These are phyloP conservation scores for Penaeus indicus DNA, from an alignment of 1,140 invertebrate genomes.

Conservation along the genomic window DNA sequence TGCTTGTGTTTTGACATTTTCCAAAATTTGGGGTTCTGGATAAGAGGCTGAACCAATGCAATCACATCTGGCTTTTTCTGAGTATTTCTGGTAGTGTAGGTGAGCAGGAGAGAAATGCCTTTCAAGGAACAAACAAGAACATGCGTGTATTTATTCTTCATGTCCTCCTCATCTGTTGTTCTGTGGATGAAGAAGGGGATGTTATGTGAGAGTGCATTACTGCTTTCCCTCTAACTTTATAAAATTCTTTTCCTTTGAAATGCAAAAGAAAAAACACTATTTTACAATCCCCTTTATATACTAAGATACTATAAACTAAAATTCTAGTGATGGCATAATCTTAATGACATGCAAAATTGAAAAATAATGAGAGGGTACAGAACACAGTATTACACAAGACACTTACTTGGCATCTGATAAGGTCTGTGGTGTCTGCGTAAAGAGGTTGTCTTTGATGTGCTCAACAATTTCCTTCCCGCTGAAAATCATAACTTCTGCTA, in stretches of 20 bases:
- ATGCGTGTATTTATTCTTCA: conserved; percentile 80
- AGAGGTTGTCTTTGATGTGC: conserved; percentile 80
- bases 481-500: conserved; percentile 80
- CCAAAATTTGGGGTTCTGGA: conserved; percentile 81
- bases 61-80: conserved; percentile 41
- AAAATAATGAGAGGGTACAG: background rate
- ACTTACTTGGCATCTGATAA: conserved; percentile 76
- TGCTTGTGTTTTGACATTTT: conserved; percentile 77
- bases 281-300: too few species aligned
- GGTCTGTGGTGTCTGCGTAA: conserved; percentile 77
- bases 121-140: conserved; percentile 79
- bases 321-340: too few species aligned
- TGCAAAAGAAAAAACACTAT: background rate
- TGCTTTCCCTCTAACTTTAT: background rate
- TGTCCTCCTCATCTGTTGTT: conserved; percentile 77
- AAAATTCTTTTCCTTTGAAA: background rate
- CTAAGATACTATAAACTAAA: too few species aligned
- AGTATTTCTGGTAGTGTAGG: conserved; percentile 63
- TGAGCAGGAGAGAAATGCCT: conserved; percentile 75
- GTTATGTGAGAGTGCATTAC: too few species aligned
- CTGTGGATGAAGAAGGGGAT: conserved; percentile 67
- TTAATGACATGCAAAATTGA: too few species aligned
- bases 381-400: conserved; percentile 21
- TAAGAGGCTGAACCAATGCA: conserved; percentile 67
- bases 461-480: conserved; percentile 84